Base-by-base conservation (phyloP, 2,888 invertebrate genomes). In the Neocrepidodera transversa region DNA sequence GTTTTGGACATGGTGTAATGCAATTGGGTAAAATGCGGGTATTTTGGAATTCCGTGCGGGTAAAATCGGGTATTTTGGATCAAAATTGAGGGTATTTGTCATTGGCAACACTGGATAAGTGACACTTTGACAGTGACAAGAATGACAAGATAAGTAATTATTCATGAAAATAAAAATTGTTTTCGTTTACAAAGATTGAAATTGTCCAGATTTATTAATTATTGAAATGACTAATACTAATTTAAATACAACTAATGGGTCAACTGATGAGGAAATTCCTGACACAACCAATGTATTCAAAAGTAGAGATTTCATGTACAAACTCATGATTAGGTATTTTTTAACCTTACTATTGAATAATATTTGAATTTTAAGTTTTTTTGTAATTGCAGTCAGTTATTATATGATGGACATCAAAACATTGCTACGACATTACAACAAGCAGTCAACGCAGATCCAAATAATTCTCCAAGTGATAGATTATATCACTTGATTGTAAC, bases 371-470 rank as follows among this genome's bases (percentile, higher is more conserved):
- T n/a, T n/a, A n/a, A n/a, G n/a, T n/a, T n/a, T n/a, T n/a, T n/a
- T n/a, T n/a, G n/a, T 18, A 16, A 23, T 45, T 84, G 28, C 78
- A 99, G 99, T 73, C 99, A 99, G 79, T 82, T 99, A 51, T 95
- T 93, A 79, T 98, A 99, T 76, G 99, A 99, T 86, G 98, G 98
- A 0, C 91, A 95, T 78, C 95, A 96, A 77, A 88, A 89, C n/a
- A 83, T 97, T 48, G 98, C 97, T 0, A 88, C 93, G 0, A 90
- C 88, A 48, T 79, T 99, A 57, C 89, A 95, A 0, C 86, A 89
- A 51, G 83, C 91, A 26, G 91, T 95, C 0, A 92, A 95, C 73
- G 92, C 95, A 0, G 94, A 96, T 69, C 95, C 95, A 23, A 91
- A 94, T 0, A 97, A 97, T 75, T 94, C 98, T 0, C 99, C 96